Conservation (phyloP, 2,113 vertebrate genomes). For the Pelusios castaneus region DNA sequence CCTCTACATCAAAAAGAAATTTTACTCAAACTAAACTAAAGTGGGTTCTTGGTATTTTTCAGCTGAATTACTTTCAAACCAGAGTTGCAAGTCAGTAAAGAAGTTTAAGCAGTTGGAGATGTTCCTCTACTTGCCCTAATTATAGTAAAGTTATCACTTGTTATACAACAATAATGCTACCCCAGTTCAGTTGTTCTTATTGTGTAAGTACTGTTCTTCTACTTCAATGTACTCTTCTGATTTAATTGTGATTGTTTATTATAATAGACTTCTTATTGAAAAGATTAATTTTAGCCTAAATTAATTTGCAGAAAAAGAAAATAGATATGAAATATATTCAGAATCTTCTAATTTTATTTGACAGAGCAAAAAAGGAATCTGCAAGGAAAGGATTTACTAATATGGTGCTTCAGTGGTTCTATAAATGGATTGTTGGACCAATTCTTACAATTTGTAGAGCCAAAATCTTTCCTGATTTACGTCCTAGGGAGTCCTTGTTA, state of each 20-base stretch:
- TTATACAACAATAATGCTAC: conserved; percentile 41
- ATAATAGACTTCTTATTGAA: not conserved
- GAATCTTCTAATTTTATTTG: not conserved
- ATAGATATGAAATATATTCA: not conserved
- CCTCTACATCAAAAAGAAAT: conserved; percentile 44
- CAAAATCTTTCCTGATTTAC: not conserved
- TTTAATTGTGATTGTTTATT: conserved; percentile 65
- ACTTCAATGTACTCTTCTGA: not conserved
- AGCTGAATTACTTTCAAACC: not conserved
- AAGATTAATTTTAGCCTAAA: conserved; percentile 38
- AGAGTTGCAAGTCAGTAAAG: not conserved
- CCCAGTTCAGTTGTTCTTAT: conserved; percentile 36
- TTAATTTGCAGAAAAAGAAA: not conserved
- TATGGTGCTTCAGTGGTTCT: not conserved
- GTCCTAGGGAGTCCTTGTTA: not conserved
- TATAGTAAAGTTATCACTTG: conserved; percentile 47
- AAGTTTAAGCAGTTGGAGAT: conserved; percentile 17
- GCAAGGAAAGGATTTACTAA: not conserved
- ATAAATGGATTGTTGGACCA: not conserved
- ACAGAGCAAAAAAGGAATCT: not conserved
- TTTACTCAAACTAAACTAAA: conserved; percentile 58
- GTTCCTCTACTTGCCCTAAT: conserved; percentile 19
- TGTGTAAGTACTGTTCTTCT: not conserved
- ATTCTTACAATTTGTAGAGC: not conserved
- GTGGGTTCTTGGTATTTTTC: not conserved